Percentiles rank a stretch among this genome's conserved stretches.
These are phyloP conservation scores for Sinopyrophorus schimmeli DNA, from an alignment of 2,888 invertebrate species.

Conservation along the genomic window DNA sequence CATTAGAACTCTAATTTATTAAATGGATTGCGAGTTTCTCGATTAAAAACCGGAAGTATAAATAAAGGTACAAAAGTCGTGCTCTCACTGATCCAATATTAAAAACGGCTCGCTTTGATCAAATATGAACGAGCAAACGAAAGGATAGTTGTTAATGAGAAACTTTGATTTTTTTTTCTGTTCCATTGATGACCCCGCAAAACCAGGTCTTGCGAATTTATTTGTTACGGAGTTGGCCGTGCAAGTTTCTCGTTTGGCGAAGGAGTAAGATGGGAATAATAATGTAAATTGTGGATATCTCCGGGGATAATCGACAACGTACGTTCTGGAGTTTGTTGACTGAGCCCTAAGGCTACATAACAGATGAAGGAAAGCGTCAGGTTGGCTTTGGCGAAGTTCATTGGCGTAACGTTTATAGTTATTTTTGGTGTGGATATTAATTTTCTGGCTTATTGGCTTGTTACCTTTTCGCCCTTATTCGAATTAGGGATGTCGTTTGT, in stretches of 20 bases:
- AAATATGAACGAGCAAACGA: constrained; percentile 4
- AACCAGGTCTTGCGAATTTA: no score
- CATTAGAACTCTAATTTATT: neutral
- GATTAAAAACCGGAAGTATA: constrained; percentile 3
- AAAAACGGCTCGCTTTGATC: constrained; percentile 4
- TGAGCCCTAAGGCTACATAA: constrained; percentile 13
- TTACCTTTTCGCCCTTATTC: neutral
- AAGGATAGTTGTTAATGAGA: constrained; percentile 7
- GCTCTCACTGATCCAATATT: no score
- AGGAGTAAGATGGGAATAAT: neutral
- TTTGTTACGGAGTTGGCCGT: no score
- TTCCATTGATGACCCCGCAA: constrained; percentile 8
- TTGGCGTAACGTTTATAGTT: constrained; percentile 5
- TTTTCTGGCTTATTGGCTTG: constrained; percentile 4
- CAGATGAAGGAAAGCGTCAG: constrained; percentile 8
- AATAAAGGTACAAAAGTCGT: constrained; percentile 5
- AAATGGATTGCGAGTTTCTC: neutral
- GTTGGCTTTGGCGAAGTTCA: constrained; percentile 7
- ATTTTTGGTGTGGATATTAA: neutral
- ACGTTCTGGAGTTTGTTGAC: constrained; percentile 20
- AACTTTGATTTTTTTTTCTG: constrained; percentile 3
- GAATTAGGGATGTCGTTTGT: no score
- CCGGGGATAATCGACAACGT: constrained; percentile 11
- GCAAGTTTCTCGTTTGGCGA: neutral
- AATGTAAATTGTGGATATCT: constrained; percentile 14